Base-by-base conservation (phyloP, 2,113 vertebrate species). In the Corydoras maculifer region DNA sequence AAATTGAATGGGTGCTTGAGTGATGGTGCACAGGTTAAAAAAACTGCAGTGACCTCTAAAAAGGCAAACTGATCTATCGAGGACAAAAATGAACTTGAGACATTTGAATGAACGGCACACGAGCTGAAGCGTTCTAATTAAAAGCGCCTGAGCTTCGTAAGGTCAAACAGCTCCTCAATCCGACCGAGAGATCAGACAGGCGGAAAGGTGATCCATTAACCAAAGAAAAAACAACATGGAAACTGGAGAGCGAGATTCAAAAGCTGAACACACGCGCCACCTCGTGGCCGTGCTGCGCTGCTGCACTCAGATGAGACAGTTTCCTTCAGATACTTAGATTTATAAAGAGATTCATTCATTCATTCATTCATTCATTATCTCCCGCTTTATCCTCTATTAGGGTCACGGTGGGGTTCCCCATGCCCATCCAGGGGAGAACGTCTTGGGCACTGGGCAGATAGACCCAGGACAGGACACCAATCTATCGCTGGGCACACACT, bases 61-160 rank as follows among this genome's bases (percentile, higher is more conserved):
- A 79, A 73, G 35, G 63, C 58, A 65, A 61, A 68, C 58, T 61
- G 70, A 75, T 76, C 73, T 68, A 32, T 69, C 65, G 69, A 65
- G 60, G 77, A 75, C 73, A 69, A 58, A 75, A 69, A 62, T 70
- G 59, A 55, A 67, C 50, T 68, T 32, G 68, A 62, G 65, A 54
- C 55, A 61, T 58, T 59, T 67, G 77, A 76, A 79, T 79, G 75
- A 79, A 76, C 65, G 65, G 68, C 75, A 72, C 55, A 57, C 70
- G 58, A 62, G 77, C 35, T 73, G 66, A 70, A 79, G 69, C 67
- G 74, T 74, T 29, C 72, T 76, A 74, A 78, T 78, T 78, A 78
- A 69, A 75, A 65, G 57, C 54, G 31, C 68, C 62, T 70, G 57
- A 55, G 71, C 67, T 77, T 74, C 70, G 61, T 62, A 73, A 77